These are phyloP conservation scores for Lepidurus apus DNA, from an alignment of 1,140 invertebrate genomes.

Conservation along the genomic window DNA sequence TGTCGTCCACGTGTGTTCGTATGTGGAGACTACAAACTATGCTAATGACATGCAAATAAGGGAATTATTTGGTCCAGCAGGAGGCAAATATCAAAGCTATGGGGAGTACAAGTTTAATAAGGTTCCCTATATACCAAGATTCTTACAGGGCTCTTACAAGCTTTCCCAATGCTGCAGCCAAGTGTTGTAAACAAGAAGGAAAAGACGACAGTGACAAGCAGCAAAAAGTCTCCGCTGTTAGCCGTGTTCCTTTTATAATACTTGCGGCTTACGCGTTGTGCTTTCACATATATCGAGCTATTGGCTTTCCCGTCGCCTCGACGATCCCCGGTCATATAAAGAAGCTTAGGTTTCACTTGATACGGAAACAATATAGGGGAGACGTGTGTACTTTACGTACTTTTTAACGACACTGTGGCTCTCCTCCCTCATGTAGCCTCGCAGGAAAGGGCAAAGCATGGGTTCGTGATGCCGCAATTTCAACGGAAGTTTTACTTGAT, in stretches of 20 bases:
- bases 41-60: too few relatives aligned
- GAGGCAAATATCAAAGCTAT: too few relatives aligned
- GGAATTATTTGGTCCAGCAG: too few relatives aligned
- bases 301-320: neutral
- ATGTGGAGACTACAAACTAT: too few relatives aligned
- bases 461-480: neutral
- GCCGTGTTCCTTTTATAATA: neutral
- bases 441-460: neutral
- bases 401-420: neutral
- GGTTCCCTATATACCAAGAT: too few relatives aligned
- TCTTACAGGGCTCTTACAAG: too few relatives aligned
- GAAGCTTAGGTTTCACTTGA: neutral
- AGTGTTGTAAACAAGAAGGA: neutral
- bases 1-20: too few relatives aligned
- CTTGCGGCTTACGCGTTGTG: neutral
- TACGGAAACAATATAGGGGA: neutral
- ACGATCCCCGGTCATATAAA: neutral
- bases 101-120: too few relatives aligned
- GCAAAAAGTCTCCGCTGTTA: neutral
- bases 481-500: too few relatives aligned
- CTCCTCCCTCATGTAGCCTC: neutral
- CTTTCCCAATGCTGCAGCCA: too few relatives aligned
- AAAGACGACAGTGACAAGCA: neutral
- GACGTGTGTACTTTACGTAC: neutral
- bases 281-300: constrained; percentile 10